Evolutionary conservation across 2,888 invertebrate genomes (phyloP), one percentile per base, ranked within the genome.

Genomic region (Acronicta alni): DNA sequence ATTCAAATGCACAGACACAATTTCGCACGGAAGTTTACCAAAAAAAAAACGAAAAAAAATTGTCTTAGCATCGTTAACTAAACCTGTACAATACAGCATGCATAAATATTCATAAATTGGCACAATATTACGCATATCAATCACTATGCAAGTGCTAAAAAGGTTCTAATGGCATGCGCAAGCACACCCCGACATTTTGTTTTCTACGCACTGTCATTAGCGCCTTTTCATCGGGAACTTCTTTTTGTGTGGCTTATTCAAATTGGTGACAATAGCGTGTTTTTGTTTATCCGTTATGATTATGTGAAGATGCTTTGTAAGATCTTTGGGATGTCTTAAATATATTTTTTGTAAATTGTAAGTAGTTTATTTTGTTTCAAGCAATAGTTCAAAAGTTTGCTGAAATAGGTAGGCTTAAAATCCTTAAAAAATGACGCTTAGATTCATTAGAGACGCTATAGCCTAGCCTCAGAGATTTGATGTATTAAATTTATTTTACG

Each of bases 91-190:
- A 88, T 81, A 65, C 54, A 38, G 37, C 77, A 88, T 92, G 37
- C 77, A 88, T 92, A 89, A 91, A 91, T 92, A 93, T 93, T 92
- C 92, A 93, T 89, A 88, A 83, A 86, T 78, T 70, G 73, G 77
- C 81, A 87, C 88, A 81, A 78, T 84, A 92, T 93, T 92, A 87
- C 90, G 92, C 93, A 92, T 93, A 93, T 93, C 93, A 93, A 93
- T 92, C 92, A 91, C 88, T 70, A 65, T 79, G 84, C 89, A 89
- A 90, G 89, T 91, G 90, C 81, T 87, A 89, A 91, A 89, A 92
- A 89, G 75, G 77, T 84, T 84, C 84, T 91, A 91, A 93, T 93
- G 84, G 77, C 81, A 93, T 93, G 92, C 92, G 85, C 79, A 84
- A 76, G 85, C 93, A 89, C 90, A 91, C 86, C 91, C 87, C 88